Conservation (phyloP, 2,888 invertebrate genomes). For the Cyaniris semiargus region DNA sequence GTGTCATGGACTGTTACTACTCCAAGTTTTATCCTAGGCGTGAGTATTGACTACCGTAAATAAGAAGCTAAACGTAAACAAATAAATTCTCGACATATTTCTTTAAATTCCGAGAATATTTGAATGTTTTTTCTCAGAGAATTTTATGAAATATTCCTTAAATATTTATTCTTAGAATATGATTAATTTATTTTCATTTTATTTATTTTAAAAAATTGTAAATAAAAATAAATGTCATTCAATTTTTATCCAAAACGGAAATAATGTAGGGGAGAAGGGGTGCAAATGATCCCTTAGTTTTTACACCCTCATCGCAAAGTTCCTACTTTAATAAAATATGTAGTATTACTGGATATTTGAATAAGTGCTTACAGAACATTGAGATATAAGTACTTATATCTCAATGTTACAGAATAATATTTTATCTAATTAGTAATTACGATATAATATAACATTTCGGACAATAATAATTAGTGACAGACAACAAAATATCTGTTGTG, state of each 20-base stretch:
- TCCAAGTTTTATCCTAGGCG: constrained; percentile 79
- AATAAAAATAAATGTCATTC: background rate
- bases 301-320: background rate
- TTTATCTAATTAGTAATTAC: no score
- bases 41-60: constrained; percentile 66
- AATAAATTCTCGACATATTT: constrained; percentile 71
- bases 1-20: constrained; percentile 80
- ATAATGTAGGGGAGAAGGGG: background rate
- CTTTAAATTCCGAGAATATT: constrained; percentile 50
- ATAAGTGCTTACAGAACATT: no score
- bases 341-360: background rate
- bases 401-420: no score
- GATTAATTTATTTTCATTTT: background rate
- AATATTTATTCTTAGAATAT: background rate
- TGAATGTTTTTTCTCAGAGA: background rate
- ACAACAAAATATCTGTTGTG: no score
- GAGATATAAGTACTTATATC: no score
- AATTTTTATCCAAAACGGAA: background rate
- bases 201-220: no score
- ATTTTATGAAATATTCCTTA: background rate
- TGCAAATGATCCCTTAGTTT: background rate
- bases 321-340: background rate
- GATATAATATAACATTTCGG: no score
- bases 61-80: constrained; percentile 66
- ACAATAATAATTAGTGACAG: no score